Percentiles rank a stretch among this genome's conserved stretches.
phyloP scores from a whole-genome alignment of 2,113 vertebrate genomes.

The Microcebus lehilahytsara region DNA sequence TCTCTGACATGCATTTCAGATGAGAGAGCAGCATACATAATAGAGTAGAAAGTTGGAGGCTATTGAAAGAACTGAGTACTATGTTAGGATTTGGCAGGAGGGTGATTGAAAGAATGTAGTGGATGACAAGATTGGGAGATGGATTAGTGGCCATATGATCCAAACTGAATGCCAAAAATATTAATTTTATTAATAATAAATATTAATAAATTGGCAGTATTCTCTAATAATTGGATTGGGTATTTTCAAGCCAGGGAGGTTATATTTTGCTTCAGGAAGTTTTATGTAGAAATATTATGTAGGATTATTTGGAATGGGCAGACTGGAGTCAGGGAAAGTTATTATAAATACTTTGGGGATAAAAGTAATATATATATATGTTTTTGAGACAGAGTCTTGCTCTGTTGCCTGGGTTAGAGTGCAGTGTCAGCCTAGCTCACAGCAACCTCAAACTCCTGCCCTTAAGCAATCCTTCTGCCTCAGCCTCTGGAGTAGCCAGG shows the following conservation, averaged over 20 bases:
- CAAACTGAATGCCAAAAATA: not conserved
- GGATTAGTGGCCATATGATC: not conserved
- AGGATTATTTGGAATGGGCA: not conserved
- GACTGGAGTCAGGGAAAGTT: not conserved
- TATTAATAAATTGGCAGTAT: not conserved
- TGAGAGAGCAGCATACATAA: not conserved
- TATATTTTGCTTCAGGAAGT: conserved; percentile 39
- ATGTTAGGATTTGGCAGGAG: not conserved
- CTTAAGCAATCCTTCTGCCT: no score
- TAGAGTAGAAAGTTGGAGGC: not conserved
- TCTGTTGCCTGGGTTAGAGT: no score
- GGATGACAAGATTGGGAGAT: not conserved
- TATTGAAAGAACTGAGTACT: not conserved
- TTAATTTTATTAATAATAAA: not conserved
- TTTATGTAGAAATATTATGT: not conserved
- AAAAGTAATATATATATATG: not conserved
- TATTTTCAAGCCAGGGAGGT: not conserved
- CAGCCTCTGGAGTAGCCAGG: no score
- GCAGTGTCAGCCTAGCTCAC: no score
- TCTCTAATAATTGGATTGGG: not conserved
- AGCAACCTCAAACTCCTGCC: no score
- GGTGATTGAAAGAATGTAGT: not conserved
- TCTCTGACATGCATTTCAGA: not conserved
- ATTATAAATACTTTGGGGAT: not conserved
- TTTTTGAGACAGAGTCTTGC: no score